Percentiles rank a stretch among this genome's conserved stretches.
Conservation (phyloP, 1,140 invertebrate species). For the Pseudomyrmex pallidus region DNA sequence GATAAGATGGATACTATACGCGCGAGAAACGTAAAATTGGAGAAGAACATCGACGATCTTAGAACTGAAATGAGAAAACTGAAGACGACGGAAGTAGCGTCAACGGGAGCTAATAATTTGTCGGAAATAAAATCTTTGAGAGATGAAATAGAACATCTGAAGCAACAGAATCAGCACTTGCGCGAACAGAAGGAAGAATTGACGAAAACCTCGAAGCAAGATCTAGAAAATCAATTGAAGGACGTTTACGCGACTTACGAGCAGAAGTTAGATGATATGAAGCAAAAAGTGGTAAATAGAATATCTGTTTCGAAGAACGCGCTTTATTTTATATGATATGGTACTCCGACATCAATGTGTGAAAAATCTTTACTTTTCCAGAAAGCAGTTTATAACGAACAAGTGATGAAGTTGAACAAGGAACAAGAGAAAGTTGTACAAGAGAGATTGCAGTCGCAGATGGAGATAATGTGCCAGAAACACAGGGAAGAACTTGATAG, state of each 20-base stretch:
- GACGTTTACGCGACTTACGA: slow-evolving; percentile 80
- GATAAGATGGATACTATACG: slow-evolving; percentile 76
- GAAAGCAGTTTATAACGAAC: slow-evolving; percentile 82
- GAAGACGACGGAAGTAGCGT: slow-evolving; percentile 55
- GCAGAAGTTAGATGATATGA: slow-evolving; percentile 81
- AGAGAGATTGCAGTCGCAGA: slow-evolving; percentile 81
- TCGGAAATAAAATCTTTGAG: slow-evolving; percentile 62
- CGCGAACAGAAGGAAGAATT: slow-evolving; percentile 55
- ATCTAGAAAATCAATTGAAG: slow-evolving; percentile 73
- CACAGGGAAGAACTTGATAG: slow-evolving; percentile 85
- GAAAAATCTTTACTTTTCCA: slow-evolving; percentile 62
- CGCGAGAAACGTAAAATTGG: slow-evolving; percentile 78
- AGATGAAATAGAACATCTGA: slow-evolving; percentile 59
- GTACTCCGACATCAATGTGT: background rate
- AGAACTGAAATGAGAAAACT: slow-evolving; percentile 72
- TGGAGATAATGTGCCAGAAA: slow-evolving; percentile 84
- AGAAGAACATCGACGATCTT: slow-evolving; percentile 79
- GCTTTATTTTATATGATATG: no score
- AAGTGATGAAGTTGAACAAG: slow-evolving; percentile 83
- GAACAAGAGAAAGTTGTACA: slow-evolving; percentile 85
- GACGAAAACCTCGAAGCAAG: slow-evolving; percentile 57
- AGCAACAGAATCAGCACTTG: slow-evolving; percentile 58
- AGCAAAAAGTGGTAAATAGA: slow-evolving; percentile 82
- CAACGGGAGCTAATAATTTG: slow-evolving; percentile 52
- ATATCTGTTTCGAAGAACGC: slow-evolving; percentile 44